Base-by-base conservation (phyloP, 1,140 invertebrate genomes). In the Drosophila punjabiensis region DNA sequence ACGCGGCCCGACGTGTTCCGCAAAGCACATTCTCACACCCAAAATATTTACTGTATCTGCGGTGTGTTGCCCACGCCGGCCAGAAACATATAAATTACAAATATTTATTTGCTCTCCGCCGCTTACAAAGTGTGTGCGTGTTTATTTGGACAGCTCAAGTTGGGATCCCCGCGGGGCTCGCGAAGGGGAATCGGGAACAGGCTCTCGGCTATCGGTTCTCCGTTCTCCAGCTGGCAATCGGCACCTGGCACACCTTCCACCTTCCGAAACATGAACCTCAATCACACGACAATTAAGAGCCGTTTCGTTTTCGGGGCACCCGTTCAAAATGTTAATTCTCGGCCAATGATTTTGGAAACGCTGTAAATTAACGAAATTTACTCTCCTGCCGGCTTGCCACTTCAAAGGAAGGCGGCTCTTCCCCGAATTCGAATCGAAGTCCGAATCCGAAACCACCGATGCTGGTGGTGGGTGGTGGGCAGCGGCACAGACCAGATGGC, bases 111-210 rank as follows among this genome's bases (percentile, higher is more conserved):
- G 69, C 73, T 84, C 80, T 84, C 76, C 68, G 81, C 63, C 85
- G 79, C 81, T 90, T 88, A 88, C 85, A 88, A 88, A 85, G 86
- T 87, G 79, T 80, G 56, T 88, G 85, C 78, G 85, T 85, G 86
- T 88, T 89, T 88, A 85, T 88, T 88, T 88, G 85, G 78, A 85
- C 86, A 90, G 78, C 58, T 39, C 70, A 62, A 75, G 68, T 73
- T 55, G 76, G 64, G 32, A 56, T 82, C 30, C 52, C 66, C 37
- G 48, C 39, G 55, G 53, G 43, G 50, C 50, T 18, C 35, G 77
- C 65, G 75, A 48, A 48, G 78, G 84, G 74, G 65, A 45, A 32
- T 30, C 33, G 43, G 28, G 48, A 78, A 28, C 61, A 53, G 56
- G 62, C 58, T 39, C 65, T n/a, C n/a, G n/a, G n/a, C n/a, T n/a